Percentiles rank a stretch among this genome's conserved stretches.
Evolutionary conservation across 2,113 vertebrate genomes (phyloP).

Genomic region (Cricetomys ansorgei): DNA sequence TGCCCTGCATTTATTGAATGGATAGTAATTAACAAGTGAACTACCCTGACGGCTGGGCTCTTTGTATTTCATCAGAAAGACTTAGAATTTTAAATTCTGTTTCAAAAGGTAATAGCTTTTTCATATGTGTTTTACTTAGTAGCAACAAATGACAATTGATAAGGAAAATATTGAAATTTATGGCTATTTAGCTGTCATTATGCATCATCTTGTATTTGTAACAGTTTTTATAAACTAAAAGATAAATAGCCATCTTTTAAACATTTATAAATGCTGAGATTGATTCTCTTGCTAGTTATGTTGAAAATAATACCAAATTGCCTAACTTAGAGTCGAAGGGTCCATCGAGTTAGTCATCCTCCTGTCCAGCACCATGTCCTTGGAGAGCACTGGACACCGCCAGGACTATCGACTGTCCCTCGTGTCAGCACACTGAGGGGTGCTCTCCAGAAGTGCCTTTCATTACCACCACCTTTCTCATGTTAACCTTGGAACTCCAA

Average conservation of each 20-base stretch:
- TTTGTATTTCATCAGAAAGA: conserved; percentile 15
- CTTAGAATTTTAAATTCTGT: not conserved
- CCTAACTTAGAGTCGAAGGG: not conserved
- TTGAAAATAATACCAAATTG: conserved; percentile 20
- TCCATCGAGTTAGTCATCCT: not conserved
- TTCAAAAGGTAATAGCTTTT: not conserved
- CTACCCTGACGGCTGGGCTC: not conserved
- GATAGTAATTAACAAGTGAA: not conserved
- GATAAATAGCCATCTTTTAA: conserved; percentile 23
- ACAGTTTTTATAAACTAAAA: conserved; percentile 15
- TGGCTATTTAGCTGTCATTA: not conserved
- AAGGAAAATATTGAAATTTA: not conserved
- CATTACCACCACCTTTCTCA: not conserved
- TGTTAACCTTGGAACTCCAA: not conserved
- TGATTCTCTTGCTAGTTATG: conserved; percentile 16
- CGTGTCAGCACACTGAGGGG: accelerated
- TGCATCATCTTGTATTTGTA: not conserved
- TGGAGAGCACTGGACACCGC: not conserved
- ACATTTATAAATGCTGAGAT: not conserved
- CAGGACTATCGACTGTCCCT: not conserved
- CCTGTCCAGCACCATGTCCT: not conserved
- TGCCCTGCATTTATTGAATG: not conserved
- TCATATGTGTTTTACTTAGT: not conserved
- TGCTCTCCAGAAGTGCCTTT: not conserved
- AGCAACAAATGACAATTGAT: not conserved